phyloP scores from a whole-genome alignment of 2,797 vertebrate species.

The Sebastes flavidus region DNA sequence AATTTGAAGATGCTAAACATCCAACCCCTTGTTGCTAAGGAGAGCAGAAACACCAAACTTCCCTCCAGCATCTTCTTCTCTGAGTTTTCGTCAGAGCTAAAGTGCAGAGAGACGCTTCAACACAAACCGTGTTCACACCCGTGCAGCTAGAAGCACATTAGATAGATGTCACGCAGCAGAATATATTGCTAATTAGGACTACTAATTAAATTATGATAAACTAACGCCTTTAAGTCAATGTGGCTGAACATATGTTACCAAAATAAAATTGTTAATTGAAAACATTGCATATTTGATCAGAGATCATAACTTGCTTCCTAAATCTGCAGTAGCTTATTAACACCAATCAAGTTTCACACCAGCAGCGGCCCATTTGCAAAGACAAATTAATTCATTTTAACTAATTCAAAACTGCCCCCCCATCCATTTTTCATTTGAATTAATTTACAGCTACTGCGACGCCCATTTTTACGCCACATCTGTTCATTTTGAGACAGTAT shows the following conservation, averaged over 20 bases:
- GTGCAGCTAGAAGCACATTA: constrained; percentile 2
- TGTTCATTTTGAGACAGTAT: constrained; percentile 3
- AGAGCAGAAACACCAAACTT: constrained; percentile 21
- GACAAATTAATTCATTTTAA: constrained; percentile 46
- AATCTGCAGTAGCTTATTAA: constrained; percentile 13
- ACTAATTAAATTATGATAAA: constrained; percentile 48
- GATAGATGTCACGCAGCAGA: constrained; percentile 1
- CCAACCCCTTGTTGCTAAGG: constrained; percentile 24
- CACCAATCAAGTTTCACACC: constrained; percentile 24
- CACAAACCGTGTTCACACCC: neutral
- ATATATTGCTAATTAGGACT: constrained; percentile 20
- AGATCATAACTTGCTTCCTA: neutral
- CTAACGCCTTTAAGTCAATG: constrained; percentile 12
- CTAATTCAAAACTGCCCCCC: constrained; percentile 8
- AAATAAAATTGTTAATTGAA: constrained; percentile 40
- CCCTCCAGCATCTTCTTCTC: constrained; percentile 24
- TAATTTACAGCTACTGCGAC: neutral
- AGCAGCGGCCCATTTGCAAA: constrained; percentile 14
- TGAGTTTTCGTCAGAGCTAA: neutral
- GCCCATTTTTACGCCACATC: neutral
- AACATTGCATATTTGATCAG: constrained; percentile 27
- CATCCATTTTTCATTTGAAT: constrained; percentile 16
- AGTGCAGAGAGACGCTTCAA: constrained; percentile 1
- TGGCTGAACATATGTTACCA: constrained; percentile 39
- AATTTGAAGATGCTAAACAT: constrained; percentile 40